Evolutionary conservation across 1,140 invertebrate species (phyloP), one percentile per base, ranked within the genome.

Genomic region (Conus betulinus): DNA sequence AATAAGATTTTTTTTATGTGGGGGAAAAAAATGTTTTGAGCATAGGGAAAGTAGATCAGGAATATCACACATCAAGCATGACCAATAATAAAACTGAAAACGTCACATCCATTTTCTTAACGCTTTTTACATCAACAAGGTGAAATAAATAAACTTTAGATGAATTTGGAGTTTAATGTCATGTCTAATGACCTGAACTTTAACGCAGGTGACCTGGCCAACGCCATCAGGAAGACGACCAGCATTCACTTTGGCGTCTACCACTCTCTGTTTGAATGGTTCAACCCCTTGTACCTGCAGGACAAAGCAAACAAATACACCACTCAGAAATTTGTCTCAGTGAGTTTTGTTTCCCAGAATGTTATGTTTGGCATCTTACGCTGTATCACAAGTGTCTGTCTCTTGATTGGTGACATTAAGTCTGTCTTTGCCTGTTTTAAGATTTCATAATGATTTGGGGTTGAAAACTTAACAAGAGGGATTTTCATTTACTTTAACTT

Each of bases 241-340:
- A 92, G 96, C 55, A 91, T 98, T 0, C 97, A 96, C 91, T 98
- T 98, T 95, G 98, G 98, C 1, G 94, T 98, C 0, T 99, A 99
- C 93, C 97, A 99, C 93, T 98, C 98, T 0, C 92, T 98, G 17
- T 98, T 97, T 93, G 98, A 99, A 94, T 99, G 98, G 98, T 99
- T 97, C 93, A 97, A 99, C 95, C 98, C 98, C 0, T 94, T 98
- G 55, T 99, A 98, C 94, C 91, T 97, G 57, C 92, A 96, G 52
- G 98, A 99, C 93, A 97, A 97, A 94, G 90, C 93, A 2, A 96
- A 96, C 79, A 96, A 97, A 81, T 98, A 97, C 90, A 95, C 95
- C 55, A 97, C 97, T 10, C 95, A 96, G 20, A 93, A 96, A 67
- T 99, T 96, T 93, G 93, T 95, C 20, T 67, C 91, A 63, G 94